Evolutionary conservation across 2,113 vertebrate species (phyloP).

Genomic region (Rhadina sibilatrix): DNA sequence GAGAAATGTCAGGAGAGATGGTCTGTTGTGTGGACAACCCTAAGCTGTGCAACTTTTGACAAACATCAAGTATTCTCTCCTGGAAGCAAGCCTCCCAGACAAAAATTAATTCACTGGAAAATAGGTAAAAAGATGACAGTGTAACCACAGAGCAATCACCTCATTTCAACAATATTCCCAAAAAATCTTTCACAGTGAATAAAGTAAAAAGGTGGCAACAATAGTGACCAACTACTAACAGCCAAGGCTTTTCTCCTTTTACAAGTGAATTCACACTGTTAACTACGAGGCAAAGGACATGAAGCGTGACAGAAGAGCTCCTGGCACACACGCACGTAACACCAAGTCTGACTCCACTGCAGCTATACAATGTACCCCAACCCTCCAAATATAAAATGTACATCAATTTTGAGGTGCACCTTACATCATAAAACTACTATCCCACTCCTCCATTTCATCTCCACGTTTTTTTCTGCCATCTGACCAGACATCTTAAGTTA

Average conservation of each 20-base stretch:
- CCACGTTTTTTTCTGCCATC: neutral
- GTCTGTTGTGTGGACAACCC: neutral
- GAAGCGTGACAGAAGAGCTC: rapidly evolving
- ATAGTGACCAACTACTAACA: neutral
- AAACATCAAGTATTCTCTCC: neutral
- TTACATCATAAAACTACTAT: neutral
- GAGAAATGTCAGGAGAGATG: neutral
- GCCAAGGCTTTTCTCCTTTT: neutral
- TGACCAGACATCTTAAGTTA: neutral
- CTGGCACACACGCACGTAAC: rapidly evolving
- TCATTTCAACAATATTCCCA: neutral
- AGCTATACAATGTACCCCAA: neutral
- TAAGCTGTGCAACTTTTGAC: neutral
- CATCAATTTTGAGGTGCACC: neutral
- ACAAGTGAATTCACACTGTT: neutral
- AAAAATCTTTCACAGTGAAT: neutral
- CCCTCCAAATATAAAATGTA: neutral
- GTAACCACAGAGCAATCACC: neutral
- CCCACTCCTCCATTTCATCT: neutral
- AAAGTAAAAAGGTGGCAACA: neutral
- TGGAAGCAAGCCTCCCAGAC: neutral
- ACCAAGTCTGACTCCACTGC: neutral
- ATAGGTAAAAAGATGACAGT: neutral
- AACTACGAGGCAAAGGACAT: neutral
- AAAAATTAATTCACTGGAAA: neutral